phyloP scores from a whole-genome alignment of 2,888 invertebrate species.

The Luperina testacea region DNA sequence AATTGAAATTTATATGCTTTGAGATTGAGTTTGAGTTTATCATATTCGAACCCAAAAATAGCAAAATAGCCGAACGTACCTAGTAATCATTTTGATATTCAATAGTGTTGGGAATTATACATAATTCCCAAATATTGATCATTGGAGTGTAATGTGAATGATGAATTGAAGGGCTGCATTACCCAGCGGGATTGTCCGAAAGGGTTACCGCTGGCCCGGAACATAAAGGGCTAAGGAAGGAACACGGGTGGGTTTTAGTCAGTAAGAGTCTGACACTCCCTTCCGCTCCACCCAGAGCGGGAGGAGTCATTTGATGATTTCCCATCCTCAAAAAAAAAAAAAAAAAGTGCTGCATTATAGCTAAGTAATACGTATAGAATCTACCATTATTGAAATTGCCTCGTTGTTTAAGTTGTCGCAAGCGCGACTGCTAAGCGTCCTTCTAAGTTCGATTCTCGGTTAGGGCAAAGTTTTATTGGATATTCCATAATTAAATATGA shows the following conservation, averaged over 20 bases:
- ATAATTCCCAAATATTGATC: too few species aligned
- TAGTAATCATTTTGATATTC: slow-evolving; percentile 9
- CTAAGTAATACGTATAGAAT: background rate
- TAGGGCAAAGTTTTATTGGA: background rate
- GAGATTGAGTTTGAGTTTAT: background rate
- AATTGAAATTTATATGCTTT: too few species aligned
- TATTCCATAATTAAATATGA: slow-evolving; percentile 5
- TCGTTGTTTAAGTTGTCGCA: background rate
- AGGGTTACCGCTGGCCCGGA: too few species aligned
- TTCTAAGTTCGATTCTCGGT: slow-evolving; percentile 1
- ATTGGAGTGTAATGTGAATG: too few species aligned
- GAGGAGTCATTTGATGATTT: too few species aligned
- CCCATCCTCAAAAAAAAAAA: too few species aligned
- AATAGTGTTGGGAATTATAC: slow-evolving; percentile 3
- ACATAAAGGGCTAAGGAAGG: too few species aligned
- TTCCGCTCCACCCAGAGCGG: too few species aligned
- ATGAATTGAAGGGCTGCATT: too few species aligned
- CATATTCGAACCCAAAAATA: slow-evolving; percentile 5
- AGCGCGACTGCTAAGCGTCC: background rate
- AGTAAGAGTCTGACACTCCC: too few species aligned
- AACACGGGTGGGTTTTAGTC: too few species aligned
- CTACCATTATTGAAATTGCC: background rate
- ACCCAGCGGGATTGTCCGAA: too few species aligned
- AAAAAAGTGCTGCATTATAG: background rate
- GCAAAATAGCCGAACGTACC: background rate